Base-by-base conservation (phyloP, 2,888 invertebrate genomes). In the Adineta ricciae region DNA sequence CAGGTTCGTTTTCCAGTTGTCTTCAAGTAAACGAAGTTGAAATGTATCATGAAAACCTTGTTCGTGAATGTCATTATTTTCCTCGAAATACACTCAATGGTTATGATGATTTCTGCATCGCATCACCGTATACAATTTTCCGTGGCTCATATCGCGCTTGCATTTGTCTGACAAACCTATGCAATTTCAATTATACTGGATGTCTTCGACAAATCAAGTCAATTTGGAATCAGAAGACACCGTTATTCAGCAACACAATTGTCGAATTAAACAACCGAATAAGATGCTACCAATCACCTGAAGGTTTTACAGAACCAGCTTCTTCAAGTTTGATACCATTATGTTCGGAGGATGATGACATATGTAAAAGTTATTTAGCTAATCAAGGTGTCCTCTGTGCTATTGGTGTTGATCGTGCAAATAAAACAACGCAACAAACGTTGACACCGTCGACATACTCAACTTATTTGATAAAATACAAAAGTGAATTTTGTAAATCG, bases 81-180 rank as follows among this genome's bases (percentile, higher is more conserved):
- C 78, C 78, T 24, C 41, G 41, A 24, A 14, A 38, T 78, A 78
- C 38, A 9, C 78, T 78, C 24, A 78, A n/a, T 78, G 78, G 78
- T 78, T 78, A 11, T n/a, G n/a, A 78, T n/a, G 78, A 78, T 41
- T 78, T 24, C 41, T 78, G 78, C n/a, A 78, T 78, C 19, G 78
- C 78, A 41, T 78, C 78, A 78, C 78, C 78, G n/a, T 78, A 78
- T n/a, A 78, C 16, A 36, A 11, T 24, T 41, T 4, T 41, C 11
- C 38, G 78, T 24, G 78, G 78, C 14, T 78, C 78, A n/a, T 78
- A 78, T 78, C 78, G 78, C 24, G 78, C 78, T 24, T 78, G 78
- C 41, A 41, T 41, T 41, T 78, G 78, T n/a, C 24, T 14, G 0
- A 41, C 38, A 41, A 78, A 41, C 41, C 1, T 2, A 41, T 78